Conservation (phyloP, 1,140 invertebrate species). For the Pseudomyrmex gracilis region DNA sequence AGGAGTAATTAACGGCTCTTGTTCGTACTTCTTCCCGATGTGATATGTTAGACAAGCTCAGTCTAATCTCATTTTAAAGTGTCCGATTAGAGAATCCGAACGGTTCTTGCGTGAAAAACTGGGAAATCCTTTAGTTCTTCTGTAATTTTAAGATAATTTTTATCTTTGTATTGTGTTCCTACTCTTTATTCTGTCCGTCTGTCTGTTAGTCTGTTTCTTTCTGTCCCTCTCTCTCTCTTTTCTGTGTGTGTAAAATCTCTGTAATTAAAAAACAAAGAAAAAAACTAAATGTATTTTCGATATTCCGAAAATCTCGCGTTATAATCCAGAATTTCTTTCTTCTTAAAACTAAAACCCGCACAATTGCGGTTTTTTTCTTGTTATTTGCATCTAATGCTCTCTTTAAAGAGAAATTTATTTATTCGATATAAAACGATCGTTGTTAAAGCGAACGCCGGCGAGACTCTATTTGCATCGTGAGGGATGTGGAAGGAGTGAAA, state of each 20-base stretch:
- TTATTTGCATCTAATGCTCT: not conserved
- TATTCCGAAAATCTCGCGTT: not conserved
- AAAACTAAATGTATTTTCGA: slow-evolving; percentile 25
- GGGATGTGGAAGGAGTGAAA: slow-evolving; percentile 41
- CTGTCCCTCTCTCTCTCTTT: not conserved
- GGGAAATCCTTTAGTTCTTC: not conserved
- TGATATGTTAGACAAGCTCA: slow-evolving; percentile 49
- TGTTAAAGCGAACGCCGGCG: slow-evolving; percentile 12
- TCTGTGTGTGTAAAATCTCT: not conserved
- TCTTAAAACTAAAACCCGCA: not conserved
- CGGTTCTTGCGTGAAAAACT: slow-evolving; percentile 5
- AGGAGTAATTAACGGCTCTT: slow-evolving; percentile 72
- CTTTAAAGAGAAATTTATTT: slow-evolving; percentile 40
- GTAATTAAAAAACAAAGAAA: not conserved
- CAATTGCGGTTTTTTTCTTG: not conserved
- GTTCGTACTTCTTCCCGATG: slow-evolving; percentile 48
- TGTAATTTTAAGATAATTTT: too few relatives aligned
- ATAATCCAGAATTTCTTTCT: slow-evolving; percentile 17
- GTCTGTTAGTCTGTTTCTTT: too few relatives aligned
- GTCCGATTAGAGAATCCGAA: slow-evolving; percentile 23
- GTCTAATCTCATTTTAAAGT: slow-evolving; percentile 50
- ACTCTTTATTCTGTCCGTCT: not conserved
- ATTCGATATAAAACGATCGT: slow-evolving; percentile 48
- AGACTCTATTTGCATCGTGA: slow-evolving; percentile 29
- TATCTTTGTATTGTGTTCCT: slow-evolving; percentile 16